Conservation (phyloP, 92 coral and sea anemone species). For the Anthopleura xanthogrammica region DNA sequence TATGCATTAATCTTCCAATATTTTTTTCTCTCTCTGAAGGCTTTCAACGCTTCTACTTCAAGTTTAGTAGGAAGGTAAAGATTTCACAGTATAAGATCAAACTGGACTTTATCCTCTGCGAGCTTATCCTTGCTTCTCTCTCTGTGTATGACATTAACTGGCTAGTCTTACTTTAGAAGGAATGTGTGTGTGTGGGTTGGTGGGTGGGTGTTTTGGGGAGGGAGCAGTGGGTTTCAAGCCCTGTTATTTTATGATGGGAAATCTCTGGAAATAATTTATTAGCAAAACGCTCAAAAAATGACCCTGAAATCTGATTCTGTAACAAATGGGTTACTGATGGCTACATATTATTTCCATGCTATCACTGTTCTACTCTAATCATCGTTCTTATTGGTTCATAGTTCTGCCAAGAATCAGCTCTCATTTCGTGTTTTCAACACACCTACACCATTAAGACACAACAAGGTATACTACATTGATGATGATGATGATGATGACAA, state of each 20-base stretch:
- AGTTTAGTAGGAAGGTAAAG: slow-evolving; percentile 49
- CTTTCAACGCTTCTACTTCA: slow-evolving; percentile 36
- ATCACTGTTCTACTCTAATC: too few species aligned
- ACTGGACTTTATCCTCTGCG: not conserved
- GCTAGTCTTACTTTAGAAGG: too few species aligned
- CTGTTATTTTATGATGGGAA: too few species aligned
- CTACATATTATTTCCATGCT: too few species aligned
- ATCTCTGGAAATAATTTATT: too few species aligned
- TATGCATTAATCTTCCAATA: not conserved
- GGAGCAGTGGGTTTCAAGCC: too few species aligned
- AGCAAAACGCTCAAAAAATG: too few species aligned
- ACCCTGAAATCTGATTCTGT: too few species aligned
- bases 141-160: not conserved
- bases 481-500: not conserved
- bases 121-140: not conserved
- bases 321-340: too few species aligned
- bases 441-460: slow-evolving; percentile 76
- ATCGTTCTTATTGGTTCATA: slow-evolving; percentile 5
- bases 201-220: too few species aligned
- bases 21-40: slow-evolving; percentile 3
- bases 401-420: slow-evolving; percentile 85
- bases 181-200: too few species aligned
- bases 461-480: slow-evolving; percentile 51
- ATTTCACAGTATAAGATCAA: not conserved
- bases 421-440: slow-evolving; percentile 83